phyloP scores from a whole-genome alignment of 1,140 invertebrate species.

The Neuroterus valhalla region DNA sequence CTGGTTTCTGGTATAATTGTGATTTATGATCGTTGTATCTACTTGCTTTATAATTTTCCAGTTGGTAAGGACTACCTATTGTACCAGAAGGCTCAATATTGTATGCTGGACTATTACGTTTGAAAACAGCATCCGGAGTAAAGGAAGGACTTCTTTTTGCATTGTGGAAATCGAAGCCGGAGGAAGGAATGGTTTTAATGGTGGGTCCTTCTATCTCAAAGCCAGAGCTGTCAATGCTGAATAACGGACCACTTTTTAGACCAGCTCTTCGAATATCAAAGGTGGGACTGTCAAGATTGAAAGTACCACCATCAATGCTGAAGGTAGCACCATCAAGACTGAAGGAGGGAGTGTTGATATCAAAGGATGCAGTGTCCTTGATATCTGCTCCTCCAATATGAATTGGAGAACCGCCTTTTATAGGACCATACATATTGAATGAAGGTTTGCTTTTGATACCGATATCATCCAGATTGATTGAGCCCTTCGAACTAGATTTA shows the following conservation, averaged over 20 bases:
- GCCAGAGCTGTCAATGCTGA: background rate
- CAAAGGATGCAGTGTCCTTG: background rate
- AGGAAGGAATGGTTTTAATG: background rate
- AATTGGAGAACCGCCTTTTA: background rate
- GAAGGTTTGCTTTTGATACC: background rate
- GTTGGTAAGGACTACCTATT: too few relatives aligned
- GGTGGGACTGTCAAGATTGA: background rate
- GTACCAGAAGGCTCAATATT: too few relatives aligned
- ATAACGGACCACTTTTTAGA: background rate
- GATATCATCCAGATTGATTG: background rate
- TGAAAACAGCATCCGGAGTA: background rate
- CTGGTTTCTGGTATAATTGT: too few relatives aligned
- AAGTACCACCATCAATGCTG: background rate
- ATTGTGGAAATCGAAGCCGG: background rate
- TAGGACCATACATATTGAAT: background rate
- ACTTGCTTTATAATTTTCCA: too few relatives aligned
- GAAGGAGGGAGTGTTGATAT: background rate
- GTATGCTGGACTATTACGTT: background rate
- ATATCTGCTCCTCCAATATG: background rate
- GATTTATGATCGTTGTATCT: too few relatives aligned
- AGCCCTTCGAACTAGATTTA: background rate
- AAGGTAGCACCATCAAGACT: background rate
- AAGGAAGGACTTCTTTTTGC: conserved; percentile 14
- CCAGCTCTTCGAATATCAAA: background rate
- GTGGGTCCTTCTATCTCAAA: background rate